Percentiles rank a stretch among this genome's conserved stretches.
Evolutionary conservation across 2,113 vertebrate species (phyloP).

Genomic region (Nanger granti): DNA sequence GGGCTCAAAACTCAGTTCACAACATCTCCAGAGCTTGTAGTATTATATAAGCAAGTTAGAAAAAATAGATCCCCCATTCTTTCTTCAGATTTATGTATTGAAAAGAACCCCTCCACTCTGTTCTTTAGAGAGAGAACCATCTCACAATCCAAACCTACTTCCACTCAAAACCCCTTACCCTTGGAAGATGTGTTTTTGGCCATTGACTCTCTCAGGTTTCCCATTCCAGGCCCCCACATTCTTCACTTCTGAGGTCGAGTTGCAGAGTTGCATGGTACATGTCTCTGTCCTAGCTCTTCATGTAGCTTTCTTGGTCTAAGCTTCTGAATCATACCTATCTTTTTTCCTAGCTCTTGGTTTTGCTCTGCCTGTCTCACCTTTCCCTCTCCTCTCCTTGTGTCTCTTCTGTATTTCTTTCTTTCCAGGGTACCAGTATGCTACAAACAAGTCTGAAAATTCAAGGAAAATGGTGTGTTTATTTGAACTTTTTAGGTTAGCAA

Average conservation of each 20-base stretch:
- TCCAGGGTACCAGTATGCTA: background rate
- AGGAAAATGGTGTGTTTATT: background rate
- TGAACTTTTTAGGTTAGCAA: background rate
- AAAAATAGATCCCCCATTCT: background rate
- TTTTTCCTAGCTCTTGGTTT: background rate
- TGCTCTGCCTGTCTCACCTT: background rate
- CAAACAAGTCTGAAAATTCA: background rate
- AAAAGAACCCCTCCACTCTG: background rate
- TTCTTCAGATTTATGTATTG: background rate
- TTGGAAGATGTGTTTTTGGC: background rate
- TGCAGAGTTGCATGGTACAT: background rate
- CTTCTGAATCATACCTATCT: background rate
- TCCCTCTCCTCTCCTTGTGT: rapidly evolving
- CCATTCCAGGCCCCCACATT: background rate
- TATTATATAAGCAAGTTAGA: background rate
- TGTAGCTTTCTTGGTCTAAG: background rate
- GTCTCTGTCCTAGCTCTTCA: background rate
- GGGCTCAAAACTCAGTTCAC: background rate
- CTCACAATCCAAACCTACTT: background rate
- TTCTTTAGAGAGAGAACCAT: background rate
- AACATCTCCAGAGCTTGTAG: background rate
- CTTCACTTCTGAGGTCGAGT: background rate
- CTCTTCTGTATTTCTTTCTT: background rate
- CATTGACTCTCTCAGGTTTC: background rate
- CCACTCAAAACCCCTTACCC: background rate